These are phyloP conservation scores for Colletes latitarsis DNA, from an alignment of 1,140 invertebrate species.

Conservation along the genomic window DNA sequence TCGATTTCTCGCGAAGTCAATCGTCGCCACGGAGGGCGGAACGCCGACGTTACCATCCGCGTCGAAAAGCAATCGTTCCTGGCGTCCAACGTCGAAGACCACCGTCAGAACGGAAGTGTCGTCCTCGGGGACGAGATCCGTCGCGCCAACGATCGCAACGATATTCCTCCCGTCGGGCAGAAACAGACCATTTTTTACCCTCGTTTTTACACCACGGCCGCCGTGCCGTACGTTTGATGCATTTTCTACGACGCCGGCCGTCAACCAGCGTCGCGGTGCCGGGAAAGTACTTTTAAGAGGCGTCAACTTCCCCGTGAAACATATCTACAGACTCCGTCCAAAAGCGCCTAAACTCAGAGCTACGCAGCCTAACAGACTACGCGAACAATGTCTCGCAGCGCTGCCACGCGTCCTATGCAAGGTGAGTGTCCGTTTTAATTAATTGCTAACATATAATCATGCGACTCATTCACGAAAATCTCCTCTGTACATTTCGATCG, in stretches of 20 bases:
- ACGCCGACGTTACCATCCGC: not conserved
- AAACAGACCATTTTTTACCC: conserved; percentile 52
- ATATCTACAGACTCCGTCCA: conserved; percentile 69
- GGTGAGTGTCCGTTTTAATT: conserved; percentile 55
- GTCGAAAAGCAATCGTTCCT: not conserved
- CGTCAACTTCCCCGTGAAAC: conserved; percentile 37
- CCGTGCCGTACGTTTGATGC: conserved; percentile 54
- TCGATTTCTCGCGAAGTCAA: conserved; percentile 29
- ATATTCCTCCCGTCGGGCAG: not conserved
- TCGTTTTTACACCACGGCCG: conserved; percentile 49
- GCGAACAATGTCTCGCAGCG: conserved; percentile 69
- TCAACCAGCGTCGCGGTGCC: conserved; percentile 28
- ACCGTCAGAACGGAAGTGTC: not conserved
- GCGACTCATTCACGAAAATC: not conserved
- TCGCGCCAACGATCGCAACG: not conserved
- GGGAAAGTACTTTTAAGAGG: conserved; percentile 38
- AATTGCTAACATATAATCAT: not conserved
- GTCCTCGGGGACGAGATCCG: not conserved
- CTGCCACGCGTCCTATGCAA: conserved; percentile 69
- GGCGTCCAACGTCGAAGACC: not conserved
- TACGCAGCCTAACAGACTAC: conserved; percentile 46
- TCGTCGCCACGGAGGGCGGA: not conserved
- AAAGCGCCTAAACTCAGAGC: conserved; percentile 54
- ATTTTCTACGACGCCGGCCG: conserved; percentile 55
- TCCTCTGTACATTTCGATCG: not conserved